Evolutionary conservation across 2,797 vertebrate genomes (phyloP).

Genomic region (Thripadectes ignobilis): DNA sequence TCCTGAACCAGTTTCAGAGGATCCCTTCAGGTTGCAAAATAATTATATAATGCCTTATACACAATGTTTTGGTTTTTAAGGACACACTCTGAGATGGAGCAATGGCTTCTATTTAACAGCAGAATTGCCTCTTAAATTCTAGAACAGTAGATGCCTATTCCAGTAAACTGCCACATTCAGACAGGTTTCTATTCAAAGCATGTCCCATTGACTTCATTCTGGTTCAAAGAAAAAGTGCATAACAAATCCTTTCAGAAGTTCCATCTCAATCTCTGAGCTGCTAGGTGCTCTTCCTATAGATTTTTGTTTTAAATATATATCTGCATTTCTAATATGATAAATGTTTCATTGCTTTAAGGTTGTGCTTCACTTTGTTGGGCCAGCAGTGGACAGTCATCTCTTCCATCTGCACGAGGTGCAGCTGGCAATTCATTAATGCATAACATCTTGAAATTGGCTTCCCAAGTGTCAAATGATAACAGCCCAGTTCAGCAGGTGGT

Average conservation of each 20-base stretch:
- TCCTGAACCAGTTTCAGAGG: neutral
- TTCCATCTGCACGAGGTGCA: conserved; percentile 56
- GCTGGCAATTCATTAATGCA: conserved; percentile 84
- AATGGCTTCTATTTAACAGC: neutral
- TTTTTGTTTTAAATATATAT: neutral
- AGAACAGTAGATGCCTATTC: neutral
- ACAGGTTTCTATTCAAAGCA: neutral
- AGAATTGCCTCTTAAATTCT: neutral
- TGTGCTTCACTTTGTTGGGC: conserved; percentile 87
- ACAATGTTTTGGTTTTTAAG: neutral
- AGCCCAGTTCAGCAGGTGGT: conserved; percentile 80
- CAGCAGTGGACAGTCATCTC: conserved; percentile 61
- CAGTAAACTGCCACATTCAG: neutral
- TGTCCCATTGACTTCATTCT: neutral
- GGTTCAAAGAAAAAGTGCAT: neutral
- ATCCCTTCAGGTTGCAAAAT: neutral
- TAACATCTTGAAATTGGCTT: conserved; percentile 86
- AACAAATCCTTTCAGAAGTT: neutral
- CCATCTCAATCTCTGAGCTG: neutral
- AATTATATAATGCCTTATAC: neutral
- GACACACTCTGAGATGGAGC: neutral
- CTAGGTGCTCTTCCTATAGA: neutral
- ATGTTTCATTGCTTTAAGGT: conserved; percentile 74
- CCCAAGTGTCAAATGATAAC: conserved; percentile 81
- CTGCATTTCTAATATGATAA: neutral